Conservation (phyloP, 2,888 invertebrate genomes). For the Griposia aprilina region DNA sequence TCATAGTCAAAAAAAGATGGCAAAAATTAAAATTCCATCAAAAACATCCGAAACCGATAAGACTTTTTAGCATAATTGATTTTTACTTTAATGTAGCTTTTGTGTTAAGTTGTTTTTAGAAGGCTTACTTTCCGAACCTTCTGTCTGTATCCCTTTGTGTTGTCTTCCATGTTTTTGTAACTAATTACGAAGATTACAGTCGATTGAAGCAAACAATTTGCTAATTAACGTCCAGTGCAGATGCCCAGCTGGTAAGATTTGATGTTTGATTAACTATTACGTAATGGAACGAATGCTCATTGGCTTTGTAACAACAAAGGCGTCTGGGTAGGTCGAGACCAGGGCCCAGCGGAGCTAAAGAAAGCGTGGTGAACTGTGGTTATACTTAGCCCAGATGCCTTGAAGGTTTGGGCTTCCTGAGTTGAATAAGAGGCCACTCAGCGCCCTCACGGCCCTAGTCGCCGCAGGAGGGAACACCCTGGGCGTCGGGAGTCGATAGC, state of each 20-base stretch:
- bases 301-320: neutral
- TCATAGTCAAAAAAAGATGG: neutral
- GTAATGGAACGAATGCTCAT: slow-evolving; percentile 7
- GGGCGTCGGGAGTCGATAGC: too few relatives aligned
- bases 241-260: slow-evolving; percentile 22
- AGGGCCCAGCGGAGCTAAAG: neutral
- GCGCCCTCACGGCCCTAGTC: too few relatives aligned
- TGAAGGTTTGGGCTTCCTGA: neutral
- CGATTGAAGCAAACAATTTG: slow-evolving; percentile 26
- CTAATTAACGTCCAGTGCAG: slow-evolving; percentile 28
- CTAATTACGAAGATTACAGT: slow-evolving; percentile 24
- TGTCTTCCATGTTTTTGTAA: neutral
- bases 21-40: neutral
- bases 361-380: neutral
- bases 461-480: too few relatives aligned
- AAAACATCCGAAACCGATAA: neutral
- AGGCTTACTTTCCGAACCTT: neutral
- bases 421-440: neutral
- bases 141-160: neutral
- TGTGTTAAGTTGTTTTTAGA: neutral
- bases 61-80: neutral
- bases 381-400: neutral
- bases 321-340: neutral
- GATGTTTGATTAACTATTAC: slow-evolving; percentile 18
- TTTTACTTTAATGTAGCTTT: neutral